Conservation (phyloP, 1,140 invertebrate species). For the Nixonia krombeini region DNA sequence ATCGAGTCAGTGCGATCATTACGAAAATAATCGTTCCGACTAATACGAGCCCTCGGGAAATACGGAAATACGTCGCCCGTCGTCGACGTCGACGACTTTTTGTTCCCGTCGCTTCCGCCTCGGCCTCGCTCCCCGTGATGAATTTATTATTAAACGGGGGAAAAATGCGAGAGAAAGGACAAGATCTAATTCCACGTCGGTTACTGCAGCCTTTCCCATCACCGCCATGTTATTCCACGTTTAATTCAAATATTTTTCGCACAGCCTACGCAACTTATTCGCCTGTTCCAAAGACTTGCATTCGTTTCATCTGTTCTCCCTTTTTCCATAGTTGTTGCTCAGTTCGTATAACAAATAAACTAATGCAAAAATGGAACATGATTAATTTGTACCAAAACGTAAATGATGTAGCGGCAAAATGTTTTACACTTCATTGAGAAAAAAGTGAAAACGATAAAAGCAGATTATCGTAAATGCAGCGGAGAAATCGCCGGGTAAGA, state of each 20-base stretch:
- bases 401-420: too few relatives aligned
- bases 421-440: neutral
- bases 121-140: conserved; percentile 8
- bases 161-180: conserved; percentile 28
- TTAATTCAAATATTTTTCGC: too few relatives aligned
- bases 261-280: too few relatives aligned
- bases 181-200: conserved; percentile 30
- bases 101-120: neutral
- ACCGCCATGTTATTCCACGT: conserved; percentile 33
- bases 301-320: too few relatives aligned
- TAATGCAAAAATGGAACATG: too few relatives aligned
- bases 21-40: neutral
- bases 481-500: conserved; percentile 18
- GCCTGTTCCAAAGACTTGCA: too few relatives aligned
- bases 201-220: too few relatives aligned
- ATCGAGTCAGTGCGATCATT: neutral
- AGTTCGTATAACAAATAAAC: too few relatives aligned
- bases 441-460: conserved; percentile 3
- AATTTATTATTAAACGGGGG: conserved; percentile 32
- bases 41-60: neutral
- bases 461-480: neutral
- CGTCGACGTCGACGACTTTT: too few relatives aligned
- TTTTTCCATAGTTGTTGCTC: too few relatives aligned
- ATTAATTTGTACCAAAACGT: too few relatives aligned
- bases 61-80: neutral